Base-by-base conservation (phyloP, 2,888 invertebrate species). In the Lymantria monacha region DNA sequence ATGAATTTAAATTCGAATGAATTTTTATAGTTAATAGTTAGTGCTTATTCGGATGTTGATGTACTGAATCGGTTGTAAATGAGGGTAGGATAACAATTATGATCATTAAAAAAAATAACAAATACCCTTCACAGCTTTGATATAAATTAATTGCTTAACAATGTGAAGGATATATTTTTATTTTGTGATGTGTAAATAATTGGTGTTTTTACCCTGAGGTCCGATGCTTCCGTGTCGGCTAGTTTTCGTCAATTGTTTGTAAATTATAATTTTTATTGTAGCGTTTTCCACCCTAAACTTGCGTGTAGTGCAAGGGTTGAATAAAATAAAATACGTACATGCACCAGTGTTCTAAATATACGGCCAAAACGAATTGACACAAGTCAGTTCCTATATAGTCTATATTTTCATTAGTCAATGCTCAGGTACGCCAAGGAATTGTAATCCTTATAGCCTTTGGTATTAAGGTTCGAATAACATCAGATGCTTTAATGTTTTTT, bases 171-270 rank as follows among this genome's bases (percentile, higher is more conserved):
- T 44, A 38, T 59, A 53, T 12, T 53, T 58, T 43, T 45, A 51
- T 51, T 60, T 54, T 51, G 53, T 51, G 30, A 10, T 7, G 3
- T 22, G 10, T 49, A 45, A 51, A 38, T 47, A 10, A 46, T 59
- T 49, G 46, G 44, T 64, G 52, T 49, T 31, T 38, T 37, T 59
- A 50, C n/a, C 48, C 48, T 55, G 55, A 50, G 60, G 59, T 61
- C 59, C 63, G 53, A 58, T 53, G 72, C 69, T 74, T 71, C 73
- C 52, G 60, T 53, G 53, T 68, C 59, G 69, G 70, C 69, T 58
- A 69, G 58, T 57, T 75, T 79, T 74, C 58, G 83, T 83, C 83
- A 83, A 83, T 83, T 83, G 69, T 72, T 79, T 49, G 54, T 60
- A 51, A 74, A 72, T 70, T 76, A 74, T 74, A 72, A 72, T 71